phyloP scores from a whole-genome alignment of 2,797 vertebrate species.

The Trachops cirrhosus region DNA sequence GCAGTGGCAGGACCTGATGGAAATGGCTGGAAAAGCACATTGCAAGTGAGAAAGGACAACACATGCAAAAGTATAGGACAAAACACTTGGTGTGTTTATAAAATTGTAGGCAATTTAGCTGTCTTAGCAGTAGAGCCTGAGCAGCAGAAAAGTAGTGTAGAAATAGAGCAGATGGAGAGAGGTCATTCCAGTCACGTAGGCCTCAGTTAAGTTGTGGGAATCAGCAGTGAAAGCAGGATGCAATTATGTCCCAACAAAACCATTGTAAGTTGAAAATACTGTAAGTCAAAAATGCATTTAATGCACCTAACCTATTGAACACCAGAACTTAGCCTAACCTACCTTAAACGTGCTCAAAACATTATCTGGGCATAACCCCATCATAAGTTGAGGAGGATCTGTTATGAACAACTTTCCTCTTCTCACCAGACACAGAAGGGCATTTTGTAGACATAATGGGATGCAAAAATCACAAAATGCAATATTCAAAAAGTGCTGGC shows the following conservation, averaged over 20 bases:
- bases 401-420: not conserved
- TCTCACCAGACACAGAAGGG: not conserved
- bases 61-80: not conserved
- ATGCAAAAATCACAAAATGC: not conserved
- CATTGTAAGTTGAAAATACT: not conserved
- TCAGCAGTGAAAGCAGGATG: not conserved
- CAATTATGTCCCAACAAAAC: not conserved
- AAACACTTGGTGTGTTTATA: not conserved
- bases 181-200: not conserved
- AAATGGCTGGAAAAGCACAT: not conserved
- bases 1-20: not conserved
- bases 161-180: not conserved
- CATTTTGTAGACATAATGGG: not conserved
- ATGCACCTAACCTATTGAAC: not conserved
- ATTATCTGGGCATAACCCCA: not conserved
- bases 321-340: not conserved
- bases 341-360: no score
- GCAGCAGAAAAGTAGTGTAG: not conserved
- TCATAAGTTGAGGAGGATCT: not conserved
- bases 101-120: not conserved
- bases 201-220: not conserved
- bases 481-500: not conserved
- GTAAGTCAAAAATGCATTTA: no score
- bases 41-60: not conserved
- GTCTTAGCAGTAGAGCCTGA: accelerated